Conservation (phyloP, 2,888 invertebrate genomes). For the Deroplatys truncata region DNA sequence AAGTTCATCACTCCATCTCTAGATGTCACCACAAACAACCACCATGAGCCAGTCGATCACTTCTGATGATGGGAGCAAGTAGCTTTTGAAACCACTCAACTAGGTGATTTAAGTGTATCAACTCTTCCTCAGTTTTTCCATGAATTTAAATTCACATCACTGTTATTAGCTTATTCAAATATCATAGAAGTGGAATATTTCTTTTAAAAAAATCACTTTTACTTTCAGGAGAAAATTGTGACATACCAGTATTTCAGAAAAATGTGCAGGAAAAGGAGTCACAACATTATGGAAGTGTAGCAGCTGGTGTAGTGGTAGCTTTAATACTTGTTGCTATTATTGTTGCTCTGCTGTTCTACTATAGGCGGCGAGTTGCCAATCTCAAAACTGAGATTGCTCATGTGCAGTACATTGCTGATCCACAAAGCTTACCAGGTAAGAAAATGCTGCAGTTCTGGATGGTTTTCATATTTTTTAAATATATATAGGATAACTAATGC, state of each 20-base stretch:
- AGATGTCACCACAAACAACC: too few relatives aligned
- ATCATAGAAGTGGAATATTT: too few relatives aligned
- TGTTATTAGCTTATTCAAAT: too few relatives aligned
- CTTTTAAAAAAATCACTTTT: neutral
- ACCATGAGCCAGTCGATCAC: too few relatives aligned
- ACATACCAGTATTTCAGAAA: conserved; percentile 42
- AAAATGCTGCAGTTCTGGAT: conserved; percentile 16
- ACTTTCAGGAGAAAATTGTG: conserved; percentile 63
- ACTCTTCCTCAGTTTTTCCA: too few relatives aligned
- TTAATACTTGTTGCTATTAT: conserved; percentile 59
- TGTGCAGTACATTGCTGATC: conserved; percentile 82
- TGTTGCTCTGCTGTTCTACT: conserved; percentile 66
- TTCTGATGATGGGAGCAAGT: too few relatives aligned
- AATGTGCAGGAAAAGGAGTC: conserved; percentile 23
- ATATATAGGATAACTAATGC: too few relatives aligned
- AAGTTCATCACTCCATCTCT: too few relatives aligned
- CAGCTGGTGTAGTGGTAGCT: conserved; percentile 64
- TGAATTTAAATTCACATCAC: too few relatives aligned
- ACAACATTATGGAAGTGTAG: conserved; percentile 50
- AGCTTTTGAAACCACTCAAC: too few relatives aligned
- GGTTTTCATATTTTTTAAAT: conserved; percentile 32
- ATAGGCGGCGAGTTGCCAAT: conserved; percentile 72
- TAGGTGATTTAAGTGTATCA: too few relatives aligned
- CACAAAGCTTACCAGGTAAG: conserved; percentile 58
- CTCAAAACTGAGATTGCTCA: conserved; percentile 84